phyloP scores from a whole-genome alignment of 1,140 invertebrate genomes.

The Camponotus pennsylvanicus region DNA sequence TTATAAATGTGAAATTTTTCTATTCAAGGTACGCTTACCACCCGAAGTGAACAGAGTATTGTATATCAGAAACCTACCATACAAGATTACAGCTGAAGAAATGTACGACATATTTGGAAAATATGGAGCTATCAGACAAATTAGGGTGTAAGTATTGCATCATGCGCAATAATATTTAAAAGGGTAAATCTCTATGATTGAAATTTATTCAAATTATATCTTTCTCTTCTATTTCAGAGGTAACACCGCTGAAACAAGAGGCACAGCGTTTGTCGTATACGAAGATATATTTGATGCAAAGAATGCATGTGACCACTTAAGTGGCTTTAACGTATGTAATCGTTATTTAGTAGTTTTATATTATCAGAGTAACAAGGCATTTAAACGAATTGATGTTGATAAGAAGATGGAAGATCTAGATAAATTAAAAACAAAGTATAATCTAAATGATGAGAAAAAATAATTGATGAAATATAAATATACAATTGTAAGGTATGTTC shows the following conservation, averaged over 20 bases:
- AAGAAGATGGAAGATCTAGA: conserved; percentile 99
- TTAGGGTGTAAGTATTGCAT: conserved; percentile 94
- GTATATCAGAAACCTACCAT: conserved; percentile 99
- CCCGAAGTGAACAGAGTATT: conserved; percentile 99
- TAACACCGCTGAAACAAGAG: conserved; percentile 98
- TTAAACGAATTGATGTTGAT: conserved; percentile 98
- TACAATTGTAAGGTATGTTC: background rate
- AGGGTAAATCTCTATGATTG: background rate
- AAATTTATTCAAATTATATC: conserved; percentile 8
- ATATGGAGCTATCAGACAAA: conserved; percentile 99
- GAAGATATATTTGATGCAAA: conserved; percentile 99
- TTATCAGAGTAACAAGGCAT: conserved; percentile 97
- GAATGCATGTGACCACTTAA: conserved; percentile 99
- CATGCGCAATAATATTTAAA: too few species aligned
- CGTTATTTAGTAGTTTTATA: conserved; percentile 99
- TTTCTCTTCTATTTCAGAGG: conserved; percentile 90
- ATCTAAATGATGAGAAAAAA: conserved; percentile 88
- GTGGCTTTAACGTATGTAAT: conserved; percentile 99
- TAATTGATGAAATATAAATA: conserved; percentile 54
- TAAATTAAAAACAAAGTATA: conserved; percentile 98
- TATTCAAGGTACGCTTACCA: conserved; percentile 95
- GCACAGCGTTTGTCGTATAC: conserved; percentile 99
- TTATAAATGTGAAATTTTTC: conserved; percentile 44
- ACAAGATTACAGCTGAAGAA: conserved; percentile 99
- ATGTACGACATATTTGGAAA: conserved; percentile 99